Evolutionary conservation across 2,113 vertebrate species (phyloP).

Genomic region (Hiodon alosoides): DNA sequence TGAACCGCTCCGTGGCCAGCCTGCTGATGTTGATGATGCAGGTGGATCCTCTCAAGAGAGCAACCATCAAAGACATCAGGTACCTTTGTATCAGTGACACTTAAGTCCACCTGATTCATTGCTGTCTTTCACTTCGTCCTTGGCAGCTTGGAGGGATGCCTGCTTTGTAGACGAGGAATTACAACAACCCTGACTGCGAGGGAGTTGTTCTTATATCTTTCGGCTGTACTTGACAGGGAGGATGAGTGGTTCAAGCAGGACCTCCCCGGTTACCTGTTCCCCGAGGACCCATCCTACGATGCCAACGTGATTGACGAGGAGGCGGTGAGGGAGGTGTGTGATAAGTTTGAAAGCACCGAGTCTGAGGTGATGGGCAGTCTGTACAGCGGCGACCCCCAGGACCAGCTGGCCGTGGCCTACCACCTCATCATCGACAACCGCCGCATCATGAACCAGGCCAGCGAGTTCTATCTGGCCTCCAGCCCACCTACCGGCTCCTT

Average conservation of each 20-base stretch:
- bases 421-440: conserved; percentile 97
- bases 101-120: neutral
- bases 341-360: conserved; percentile 92
- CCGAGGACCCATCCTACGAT: conserved; percentile 91
- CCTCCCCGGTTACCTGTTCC: conserved; percentile 91
- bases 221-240: conserved; percentile 64
- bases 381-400: conserved; percentile 93
- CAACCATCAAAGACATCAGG: conserved; percentile 98
- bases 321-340: conserved; percentile 89
- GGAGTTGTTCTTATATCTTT: neutral
- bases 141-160: neutral
- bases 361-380: conserved; percentile 88
- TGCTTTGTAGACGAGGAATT: neutral
- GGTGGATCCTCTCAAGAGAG: conserved; percentile 92
- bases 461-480: conserved; percentile 96
- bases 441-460: conserved; percentile 98
- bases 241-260: conserved; percentile 98
- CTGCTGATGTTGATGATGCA: conserved; percentile 94
- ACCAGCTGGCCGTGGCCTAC: conserved; percentile 92
- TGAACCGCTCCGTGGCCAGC: conserved; percentile 84
- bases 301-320: conserved; percentile 87
- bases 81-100: conserved; percentile 33
- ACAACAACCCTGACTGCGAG: neutral
- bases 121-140: neutral
- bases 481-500: conserved; percentile 92